These are phyloP conservation scores for Netelia inedita DNA, from an alignment of 2,888 invertebrate genomes.

Conservation along the genomic window DNA sequence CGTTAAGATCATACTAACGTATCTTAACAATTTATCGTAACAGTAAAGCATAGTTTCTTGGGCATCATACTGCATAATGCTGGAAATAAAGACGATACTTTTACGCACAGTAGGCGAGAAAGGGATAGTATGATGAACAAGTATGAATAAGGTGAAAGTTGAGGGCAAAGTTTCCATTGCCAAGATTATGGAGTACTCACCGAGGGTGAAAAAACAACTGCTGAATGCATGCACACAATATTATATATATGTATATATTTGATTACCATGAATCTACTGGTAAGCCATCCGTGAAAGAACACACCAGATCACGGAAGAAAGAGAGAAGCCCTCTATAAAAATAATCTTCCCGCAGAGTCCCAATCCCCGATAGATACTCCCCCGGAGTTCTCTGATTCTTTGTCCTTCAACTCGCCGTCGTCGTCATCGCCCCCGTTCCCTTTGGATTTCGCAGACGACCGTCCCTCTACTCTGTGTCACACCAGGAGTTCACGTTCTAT, in stretches of 20 bases:
- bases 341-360: constrained; percentile 78
- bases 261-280: constrained; percentile 76
- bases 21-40: no score
- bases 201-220: constrained; percentile 56
- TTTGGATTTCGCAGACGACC: constrained; percentile 41
- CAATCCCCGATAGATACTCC: constrained; percentile 80
- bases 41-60: no score
- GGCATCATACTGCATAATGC: constrained; percentile 49
- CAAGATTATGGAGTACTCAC: constrained; percentile 68
- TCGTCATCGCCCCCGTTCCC: constrained; percentile 30
- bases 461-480: constrained; percentile 49
- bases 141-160: constrained; percentile 25
- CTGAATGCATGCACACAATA: constrained; percentile 69
- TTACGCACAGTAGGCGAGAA: not conserved
- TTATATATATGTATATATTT: constrained; percentile 68
- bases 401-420: constrained; percentile 40
- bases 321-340: constrained; percentile 76
- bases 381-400: constrained; percentile 66
- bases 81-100: constrained; percentile 67
- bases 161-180: constrained; percentile 58
- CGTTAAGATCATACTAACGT: no score
- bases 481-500: constrained; percentile 27
- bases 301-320: constrained; percentile 75
- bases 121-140: constrained; percentile 23
- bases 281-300: constrained; percentile 82